These are phyloP conservation scores for Balaeniceps rex DNA, from an alignment of 2,113 vertebrate genomes.

Conservation along the genomic window DNA sequence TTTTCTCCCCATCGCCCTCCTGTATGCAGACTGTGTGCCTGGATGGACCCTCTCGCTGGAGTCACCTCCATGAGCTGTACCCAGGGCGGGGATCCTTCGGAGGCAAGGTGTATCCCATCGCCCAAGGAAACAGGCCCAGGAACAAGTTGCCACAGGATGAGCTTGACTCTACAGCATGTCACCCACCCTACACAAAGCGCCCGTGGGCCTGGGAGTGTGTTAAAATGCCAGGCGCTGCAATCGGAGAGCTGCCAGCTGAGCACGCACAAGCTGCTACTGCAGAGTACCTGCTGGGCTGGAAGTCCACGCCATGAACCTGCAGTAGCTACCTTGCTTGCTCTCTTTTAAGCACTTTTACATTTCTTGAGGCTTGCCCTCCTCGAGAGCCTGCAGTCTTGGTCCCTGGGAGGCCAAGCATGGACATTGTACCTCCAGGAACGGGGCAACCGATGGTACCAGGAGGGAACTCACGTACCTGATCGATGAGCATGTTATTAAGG, in stretches of 20 bases:
- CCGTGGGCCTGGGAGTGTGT: background rate
- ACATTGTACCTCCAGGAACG: background rate
- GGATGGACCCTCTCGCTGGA: background rate
- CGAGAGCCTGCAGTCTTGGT: background rate
- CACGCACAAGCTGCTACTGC: background rate
- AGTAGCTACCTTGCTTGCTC: background rate
- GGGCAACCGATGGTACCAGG: background rate
- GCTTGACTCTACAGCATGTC: background rate
- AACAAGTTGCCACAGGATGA: background rate
- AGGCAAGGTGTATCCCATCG: background rate
- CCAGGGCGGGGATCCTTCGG: background rate
- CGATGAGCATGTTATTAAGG: constrained; percentile 29
- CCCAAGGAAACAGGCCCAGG: background rate
- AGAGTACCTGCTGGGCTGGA: background rate
- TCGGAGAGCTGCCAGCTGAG: background rate
- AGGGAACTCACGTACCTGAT: constrained; percentile 56
- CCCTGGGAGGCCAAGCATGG: background rate
- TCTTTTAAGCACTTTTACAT: background rate
- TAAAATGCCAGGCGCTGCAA: background rate
- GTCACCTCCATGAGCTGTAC: background rate
- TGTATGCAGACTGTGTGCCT: background rate
- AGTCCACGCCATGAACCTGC: background rate
- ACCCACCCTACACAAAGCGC: background rate
- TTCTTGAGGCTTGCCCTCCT: background rate
- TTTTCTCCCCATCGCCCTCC: background rate